Base-by-base conservation (phyloP, 2,113 vertebrate genomes). In the Poeciliopsis turrubarensis region DNA sequence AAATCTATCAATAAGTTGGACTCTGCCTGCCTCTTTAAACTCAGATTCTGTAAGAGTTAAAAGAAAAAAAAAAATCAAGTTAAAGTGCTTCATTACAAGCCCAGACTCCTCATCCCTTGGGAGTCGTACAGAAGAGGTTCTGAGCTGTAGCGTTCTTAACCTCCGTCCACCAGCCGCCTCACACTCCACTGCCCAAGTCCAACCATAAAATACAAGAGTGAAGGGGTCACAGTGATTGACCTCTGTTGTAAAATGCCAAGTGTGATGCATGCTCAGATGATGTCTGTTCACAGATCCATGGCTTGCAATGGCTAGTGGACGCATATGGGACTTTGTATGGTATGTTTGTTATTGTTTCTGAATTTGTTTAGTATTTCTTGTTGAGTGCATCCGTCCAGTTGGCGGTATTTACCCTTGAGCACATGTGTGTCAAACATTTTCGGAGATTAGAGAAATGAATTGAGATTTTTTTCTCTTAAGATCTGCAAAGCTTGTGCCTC, bases 191-290 rank as follows among this genome's bases (percentile, higher is more conserved):
- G 84, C 64, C 68, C 72, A 29, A 47, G 70, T 75, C 84, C 80
- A 31, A 68, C 73, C 79, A 81, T 89, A 76, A 89, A 90, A 91
- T 73, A 88, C 84, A 91, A 86, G 73, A 77, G 74, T 41, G 17
- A 70, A 69, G 78, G 83, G 91, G 89, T 90, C 85, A 81, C 78
- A 63, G 68, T 64, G 87, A 87, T 90, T 87, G 91, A 92, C 89
- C 87, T 89, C 65, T 86, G 78, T 87, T 77, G 73, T 88, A 82
- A 88, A 89, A 75, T 78, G 44, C 61, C 73, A 78, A 89, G 86
- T 83, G 82, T 87, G 77, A 83, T 78, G 84, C 84, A 79, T 80
- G 80, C 80, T 87, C 78, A 68, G 80, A 79, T 60, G 57, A 57
- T 70, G 79, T 70, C 37, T 77, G 70, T 32, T 71, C 83, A 77